Evolutionary conservation across 1,140 invertebrate species (phyloP), one percentile per base, ranked within the genome.

Genomic region (Leptopilina boulardi): DNA sequence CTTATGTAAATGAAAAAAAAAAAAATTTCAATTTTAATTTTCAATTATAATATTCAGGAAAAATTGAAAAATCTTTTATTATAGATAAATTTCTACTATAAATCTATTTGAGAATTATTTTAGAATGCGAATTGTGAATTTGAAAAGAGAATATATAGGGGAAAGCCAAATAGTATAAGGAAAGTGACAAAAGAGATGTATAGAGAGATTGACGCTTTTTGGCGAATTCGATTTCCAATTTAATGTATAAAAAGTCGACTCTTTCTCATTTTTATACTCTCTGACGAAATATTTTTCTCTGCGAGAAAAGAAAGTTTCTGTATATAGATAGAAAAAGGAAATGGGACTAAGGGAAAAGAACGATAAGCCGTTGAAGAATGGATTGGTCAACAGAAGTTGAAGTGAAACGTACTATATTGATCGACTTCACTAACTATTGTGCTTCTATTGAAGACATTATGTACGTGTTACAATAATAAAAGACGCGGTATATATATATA

Each of bases 171-270:
- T 26, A n/a, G n/a, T n/a, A n/a, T n/a, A 26, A 59, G 9, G 56
- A 26, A 59, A 26, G 56, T 59, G 56, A 59, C 21, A 59, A 59
- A 59, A 26, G 56, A 26, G 56, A 59, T 59, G n/a, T n/a, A n/a
- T n/a, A n/a, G n/a, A 13, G 56, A 11, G 56, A 26, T 26, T 66
- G 56, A 30, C 23, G 56, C 9, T 66, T 66, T 66, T 66, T 66
- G 21, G 21, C 56, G 56, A 66, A 66, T 66, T 66, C 56, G 23
- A 30, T 66, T 66, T 66, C 21, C 56, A 66, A 66, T 66, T 30
- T 66, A 66, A 11, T 2, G 10, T 26, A n/a, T n/a, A n/a, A n/a
- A 23, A 66, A 66, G 23, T 66, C 56, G 23, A 23, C 56, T 66
- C 11, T 15, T 30, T 66, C 11, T 11, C 56, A 66, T 66, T 30